These are phyloP conservation scores for Eulemur mongoz DNA, from an alignment of 2,797 vertebrate genomes.

Conservation along the genomic window DNA sequence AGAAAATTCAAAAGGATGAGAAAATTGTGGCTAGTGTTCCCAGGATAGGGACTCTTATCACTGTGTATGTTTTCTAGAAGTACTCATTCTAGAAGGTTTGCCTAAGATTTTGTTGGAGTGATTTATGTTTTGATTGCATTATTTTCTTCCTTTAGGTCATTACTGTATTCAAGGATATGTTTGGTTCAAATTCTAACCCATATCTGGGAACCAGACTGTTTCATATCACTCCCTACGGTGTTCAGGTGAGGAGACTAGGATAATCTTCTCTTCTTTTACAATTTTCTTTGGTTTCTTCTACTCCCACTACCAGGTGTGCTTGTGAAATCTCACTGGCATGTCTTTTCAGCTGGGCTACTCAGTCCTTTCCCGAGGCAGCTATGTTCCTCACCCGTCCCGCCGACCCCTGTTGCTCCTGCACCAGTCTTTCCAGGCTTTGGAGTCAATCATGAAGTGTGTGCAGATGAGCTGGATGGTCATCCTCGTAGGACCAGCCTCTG, in stretches of 20 bases:
- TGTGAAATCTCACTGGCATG: neutral
- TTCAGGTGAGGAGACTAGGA: slow-evolving; percentile 90
- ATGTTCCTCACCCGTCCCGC: slow-evolving; percentile 82
- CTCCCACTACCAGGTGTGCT: neutral
- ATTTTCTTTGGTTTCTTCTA: neutral
- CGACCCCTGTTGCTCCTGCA: slow-evolving; percentile 92
- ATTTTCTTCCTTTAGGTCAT: slow-evolving; percentile 87
- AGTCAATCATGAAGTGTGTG: slow-evolving; percentile 97
- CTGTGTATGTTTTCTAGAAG: neutral
- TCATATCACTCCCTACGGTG: slow-evolving; percentile 93
- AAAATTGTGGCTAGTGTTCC: neutral
- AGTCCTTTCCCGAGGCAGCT: slow-evolving; percentile 91
- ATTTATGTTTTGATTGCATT: slow-evolving; percentile 33
- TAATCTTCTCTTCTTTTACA: neutral
- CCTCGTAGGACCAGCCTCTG: slow-evolving; percentile 94
- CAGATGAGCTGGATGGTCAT: slow-evolving; percentile 98
- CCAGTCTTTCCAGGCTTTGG: slow-evolving; percentile 92
- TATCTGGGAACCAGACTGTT: slow-evolving; percentile 93
- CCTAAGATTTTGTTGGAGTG: neutral
- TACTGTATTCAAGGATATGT: slow-evolving; percentile 91
- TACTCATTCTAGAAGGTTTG: neutral
- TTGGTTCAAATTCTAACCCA: slow-evolving; percentile 88
- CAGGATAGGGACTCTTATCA: neutral
- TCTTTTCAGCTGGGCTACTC: slow-evolving; percentile 93
- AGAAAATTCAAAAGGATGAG: neutral